phyloP scores from a whole-genome alignment of 2,797 vertebrate genomes.

The Hippocampus kuda region DNA sequence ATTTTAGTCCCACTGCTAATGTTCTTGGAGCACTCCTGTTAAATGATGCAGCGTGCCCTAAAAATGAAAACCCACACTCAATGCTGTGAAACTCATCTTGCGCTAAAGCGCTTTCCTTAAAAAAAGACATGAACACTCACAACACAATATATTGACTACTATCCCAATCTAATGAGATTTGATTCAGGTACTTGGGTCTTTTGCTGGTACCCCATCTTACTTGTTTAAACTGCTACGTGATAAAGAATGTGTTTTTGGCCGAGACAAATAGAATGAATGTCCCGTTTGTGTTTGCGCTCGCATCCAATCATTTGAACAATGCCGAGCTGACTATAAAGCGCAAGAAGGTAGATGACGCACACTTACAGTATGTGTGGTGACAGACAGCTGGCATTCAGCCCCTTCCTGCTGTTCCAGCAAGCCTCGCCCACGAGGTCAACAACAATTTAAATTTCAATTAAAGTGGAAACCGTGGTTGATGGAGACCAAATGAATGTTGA shows the following conservation, averaged over 20 bases:
- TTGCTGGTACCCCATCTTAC: too few species aligned
- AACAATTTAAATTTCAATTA: constrained; percentile 60
- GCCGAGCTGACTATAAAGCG: constrained; percentile 16
- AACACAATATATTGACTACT: background rate
- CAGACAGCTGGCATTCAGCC: constrained; percentile 31
- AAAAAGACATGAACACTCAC: background rate
- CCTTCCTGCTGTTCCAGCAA: constrained; percentile 18
- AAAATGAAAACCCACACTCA: constrained; percentile 5
- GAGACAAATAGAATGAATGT: background rate
- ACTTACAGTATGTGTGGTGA: constrained; percentile 14
- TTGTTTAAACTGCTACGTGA: background rate
- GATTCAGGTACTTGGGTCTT: background rate
- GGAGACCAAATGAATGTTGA: constrained; percentile 41
- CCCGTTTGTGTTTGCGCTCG: constrained; percentile 1
- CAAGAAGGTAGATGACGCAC: constrained; percentile 23
- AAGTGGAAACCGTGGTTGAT: constrained; percentile 44
- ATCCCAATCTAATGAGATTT: background rate
- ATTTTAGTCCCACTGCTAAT: constrained; percentile 8
- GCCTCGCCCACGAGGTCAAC: constrained; percentile 49
- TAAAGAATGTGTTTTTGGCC: background rate
- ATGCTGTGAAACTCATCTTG: background rate
- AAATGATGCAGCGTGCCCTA: constrained; percentile 5
- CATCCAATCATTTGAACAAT: constrained; percentile 24
- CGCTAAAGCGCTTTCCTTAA: background rate
- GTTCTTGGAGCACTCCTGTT: constrained; percentile 5